Evolutionary conservation across 2,113 vertebrate genomes (phyloP), one percentile per base, ranked within the genome.

Genomic region (Xiphophorus maculatus): DNA sequence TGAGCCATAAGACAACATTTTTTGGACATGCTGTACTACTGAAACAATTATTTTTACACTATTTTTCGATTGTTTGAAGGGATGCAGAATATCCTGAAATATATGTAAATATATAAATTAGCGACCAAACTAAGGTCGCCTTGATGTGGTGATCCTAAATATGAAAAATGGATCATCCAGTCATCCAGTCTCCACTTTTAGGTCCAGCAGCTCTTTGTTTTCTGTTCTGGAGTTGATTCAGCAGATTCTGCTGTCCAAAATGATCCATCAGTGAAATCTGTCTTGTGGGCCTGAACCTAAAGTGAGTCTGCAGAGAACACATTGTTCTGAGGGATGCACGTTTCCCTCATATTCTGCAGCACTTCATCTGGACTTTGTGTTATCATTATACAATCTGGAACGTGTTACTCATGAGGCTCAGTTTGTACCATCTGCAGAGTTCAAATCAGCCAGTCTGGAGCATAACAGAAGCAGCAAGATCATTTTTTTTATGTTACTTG

Each of bases 351-450:
- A 75, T 87, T 64, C 83, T 58, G 14, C 28, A 72, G 79, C 78
- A 80, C 86, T 86, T 66, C 35, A 77, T 81, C 80, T 84, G 82
- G 79, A 88, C 42, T 80, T 76, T 60, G 37, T 81, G 81, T 58
- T 71, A 89, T 84, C 84, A 69, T 79, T 80, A 84, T 74, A 72
- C 69, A 91, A 66, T 90, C 81, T 90, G 90, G 82, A 88, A 84
- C 27, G 66, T 78, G 82, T 88, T 90, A 77, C 12, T 44, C 28
- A n/a, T 28, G 73, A 73, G 74, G 28, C 11, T 5, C 33, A 42
- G 37, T 78, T 79, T 84, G 73, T 71, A 75, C 48, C 71, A 69
- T 84, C 71, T 87, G 77, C 80, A 84, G 70, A 91, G 84, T 77
- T 79, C 73, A 80, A 66, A 89, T 82, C 78, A 67, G 73, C 61